phyloP scores from a whole-genome alignment of 2,888 invertebrate genomes.

The Xestia ashworthii region DNA sequence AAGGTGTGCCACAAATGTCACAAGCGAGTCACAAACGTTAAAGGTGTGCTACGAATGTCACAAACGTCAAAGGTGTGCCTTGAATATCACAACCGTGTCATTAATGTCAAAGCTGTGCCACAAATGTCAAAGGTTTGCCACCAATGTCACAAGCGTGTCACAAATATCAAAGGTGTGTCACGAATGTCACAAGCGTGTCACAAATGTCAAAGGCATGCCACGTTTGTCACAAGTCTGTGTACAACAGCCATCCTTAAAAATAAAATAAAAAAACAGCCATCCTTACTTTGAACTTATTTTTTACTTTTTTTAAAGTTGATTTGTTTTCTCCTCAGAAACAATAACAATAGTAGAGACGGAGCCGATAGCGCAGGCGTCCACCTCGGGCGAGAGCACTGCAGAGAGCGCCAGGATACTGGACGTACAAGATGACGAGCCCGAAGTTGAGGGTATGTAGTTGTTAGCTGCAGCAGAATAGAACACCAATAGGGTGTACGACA shows the following conservation, averaged over 20 bases:
- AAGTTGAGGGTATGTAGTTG: constrained; percentile 32
- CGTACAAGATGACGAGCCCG: constrained; percentile 42
- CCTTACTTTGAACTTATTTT: neutral
- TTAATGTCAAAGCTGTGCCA: too few relatives aligned
- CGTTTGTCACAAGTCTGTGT: neutral
- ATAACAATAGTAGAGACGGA: constrained; percentile 69
- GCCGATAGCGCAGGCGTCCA: constrained; percentile 71
- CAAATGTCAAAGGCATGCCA: neutral
- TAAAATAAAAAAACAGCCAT: neutral
- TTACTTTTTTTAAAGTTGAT: neutral
- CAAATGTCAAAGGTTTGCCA: too few relatives aligned
- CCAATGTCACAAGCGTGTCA: neutral
- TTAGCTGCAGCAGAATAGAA: neutral
- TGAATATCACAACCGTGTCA: neutral
- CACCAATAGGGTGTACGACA: too few relatives aligned
- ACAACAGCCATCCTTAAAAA: too few relatives aligned
- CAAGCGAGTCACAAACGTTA: neutral
- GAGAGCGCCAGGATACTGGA: constrained; percentile 21
- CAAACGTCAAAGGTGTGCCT: neutral
- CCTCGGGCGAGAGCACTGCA: constrained; percentile 54
- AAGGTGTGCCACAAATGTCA: neutral
- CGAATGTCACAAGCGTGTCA: neutral
- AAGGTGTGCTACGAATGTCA: too few relatives aligned
- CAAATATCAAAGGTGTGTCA: neutral
- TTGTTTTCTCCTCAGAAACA: constrained; percentile 66